phyloP scores from a whole-genome alignment of 1,140 invertebrate genomes.

The Condylostylus longicornis region DNA sequence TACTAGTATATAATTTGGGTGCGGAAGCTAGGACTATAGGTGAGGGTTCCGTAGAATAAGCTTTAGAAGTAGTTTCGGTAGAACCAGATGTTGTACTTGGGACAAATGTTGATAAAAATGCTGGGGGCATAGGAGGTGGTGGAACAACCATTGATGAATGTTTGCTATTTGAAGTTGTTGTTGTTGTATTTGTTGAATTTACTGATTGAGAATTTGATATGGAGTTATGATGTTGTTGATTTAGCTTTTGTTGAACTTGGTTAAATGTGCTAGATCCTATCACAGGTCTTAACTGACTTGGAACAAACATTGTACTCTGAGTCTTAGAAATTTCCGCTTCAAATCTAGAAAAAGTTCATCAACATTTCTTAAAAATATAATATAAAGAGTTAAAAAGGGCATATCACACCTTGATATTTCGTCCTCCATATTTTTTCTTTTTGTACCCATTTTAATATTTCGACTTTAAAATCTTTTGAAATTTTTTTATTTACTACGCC shows the following conservation, averaged over 20 bases:
- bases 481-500: too few relatives aligned
- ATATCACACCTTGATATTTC: constrained; percentile 58
- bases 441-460: constrained; percentile 27
- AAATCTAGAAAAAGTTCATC: constrained; percentile 40
- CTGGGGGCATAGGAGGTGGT: constrained; percentile 36
- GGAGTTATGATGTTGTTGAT: constrained; percentile 36
- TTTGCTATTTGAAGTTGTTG: constrained; percentile 27
- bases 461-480: too few relatives aligned
- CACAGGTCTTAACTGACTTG: constrained; percentile 41
- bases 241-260: constrained; percentile 47
- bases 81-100: constrained; percentile 31
- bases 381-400: constrained; percentile 3
- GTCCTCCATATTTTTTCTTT: constrained; percentile 51
- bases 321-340: constrained; percentile 66
- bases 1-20: constrained; percentile 43
- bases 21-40: constrained; percentile 45
- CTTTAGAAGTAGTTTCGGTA: constrained; percentile 7
- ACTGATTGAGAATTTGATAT: constrained; percentile 26
- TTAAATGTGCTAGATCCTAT: constrained; percentile 52
- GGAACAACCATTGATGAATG: constrained; percentile 34
- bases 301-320: constrained; percentile 30
- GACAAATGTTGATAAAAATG: constrained; percentile 30
- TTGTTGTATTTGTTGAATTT: constrained; percentile 16
- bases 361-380: constrained; percentile 5
- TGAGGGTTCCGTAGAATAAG: constrained; percentile 30